Evolutionary conservation across 2,797 vertebrate genomes (phyloP), one percentile per base, ranked within the genome.

Genomic region (Staurois parvus): DNA sequence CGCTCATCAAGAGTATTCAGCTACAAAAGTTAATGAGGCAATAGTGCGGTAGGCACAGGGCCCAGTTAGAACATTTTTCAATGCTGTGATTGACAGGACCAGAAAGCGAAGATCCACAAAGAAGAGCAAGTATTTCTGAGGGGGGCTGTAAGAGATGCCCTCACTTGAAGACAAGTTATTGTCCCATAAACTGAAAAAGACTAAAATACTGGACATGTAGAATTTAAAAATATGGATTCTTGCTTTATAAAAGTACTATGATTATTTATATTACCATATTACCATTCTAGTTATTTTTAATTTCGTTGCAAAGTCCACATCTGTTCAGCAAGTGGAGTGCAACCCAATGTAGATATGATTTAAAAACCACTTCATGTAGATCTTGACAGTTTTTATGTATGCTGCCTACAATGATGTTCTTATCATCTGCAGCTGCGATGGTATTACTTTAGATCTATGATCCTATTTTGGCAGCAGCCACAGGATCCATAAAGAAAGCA

Each of bases 401-500:
- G 59, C 42, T 73, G 32, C 70, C 56, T 40, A 68, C 15, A 83
- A 83, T 76, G 29, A n/a, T 40, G 75, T 67, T 77, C 52, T 76
- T 69, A 77, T 84, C 34, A 84, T 78, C 48, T 62, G 32, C 75
- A 64, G 67, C 67, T 30, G 29, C 11, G 56, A 48, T 67, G 62
- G 59, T 76, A 76, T 59, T 17, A 77, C 32, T 76, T 84, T 67
- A 76, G 29, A 68, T 68, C 68, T 72, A 72, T 64, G 32, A 72
- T 56, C 19, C 15, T 72, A 34, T 62, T n/a, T 42, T 72, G 48
- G 30, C 48, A 78, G 69, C 48, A 56, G 66, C 15, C 67, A 72
- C 37, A 69, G 29, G 56, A 76, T 68, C 64, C 56, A 84, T 84
- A 59, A 70, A 83, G 72, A 45, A 76, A 83, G 72, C 45, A 76